These are phyloP conservation scores for Anas bahamensis DNA, from an alignment of 2,797 vertebrate species.

Conservation along the genomic window DNA sequence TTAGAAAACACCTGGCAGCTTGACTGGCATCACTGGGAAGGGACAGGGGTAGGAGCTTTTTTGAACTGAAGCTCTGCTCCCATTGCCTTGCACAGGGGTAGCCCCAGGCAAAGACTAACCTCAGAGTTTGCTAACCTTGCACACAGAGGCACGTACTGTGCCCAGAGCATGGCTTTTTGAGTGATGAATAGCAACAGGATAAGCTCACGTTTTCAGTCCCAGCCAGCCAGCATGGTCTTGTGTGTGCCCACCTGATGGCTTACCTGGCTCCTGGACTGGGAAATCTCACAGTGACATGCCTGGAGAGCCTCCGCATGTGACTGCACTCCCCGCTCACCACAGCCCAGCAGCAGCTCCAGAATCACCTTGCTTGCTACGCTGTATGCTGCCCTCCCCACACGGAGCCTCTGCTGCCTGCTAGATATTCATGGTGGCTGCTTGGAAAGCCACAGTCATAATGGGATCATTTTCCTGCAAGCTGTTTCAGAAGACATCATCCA, in stretches of 20 bases:
- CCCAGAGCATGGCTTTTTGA: background rate
- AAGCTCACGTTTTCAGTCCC: background rate
- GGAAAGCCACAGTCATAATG: conserved; percentile 10
- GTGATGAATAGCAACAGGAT: background rate
- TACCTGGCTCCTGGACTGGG: background rate
- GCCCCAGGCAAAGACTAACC: conserved; percentile 49
- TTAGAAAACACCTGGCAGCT: conserved; percentile 40
- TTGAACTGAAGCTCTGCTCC: conserved; percentile 1
- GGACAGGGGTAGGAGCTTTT: background rate
- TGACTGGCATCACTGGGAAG: background rate
- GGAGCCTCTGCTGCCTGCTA: background rate
- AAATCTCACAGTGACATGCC: rapidly evolving
- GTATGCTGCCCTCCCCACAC: rapidly evolving
- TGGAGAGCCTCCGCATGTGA: background rate
- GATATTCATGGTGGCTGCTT: background rate
- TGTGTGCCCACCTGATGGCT: background rate
- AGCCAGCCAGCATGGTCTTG: background rate
- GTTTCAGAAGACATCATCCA: conserved; percentile 47
- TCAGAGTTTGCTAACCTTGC: background rate
- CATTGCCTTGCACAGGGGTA: background rate
- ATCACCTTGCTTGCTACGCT: no score
- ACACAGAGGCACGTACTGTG: background rate
- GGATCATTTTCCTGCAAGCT: conserved; percentile 42
- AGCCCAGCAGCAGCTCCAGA: background rate
- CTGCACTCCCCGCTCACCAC: rapidly evolving